Evolutionary conservation across 2,113 vertebrate genomes (phyloP), one percentile per base, ranked within the genome.

Genomic region (Carassius auratus): DNA sequence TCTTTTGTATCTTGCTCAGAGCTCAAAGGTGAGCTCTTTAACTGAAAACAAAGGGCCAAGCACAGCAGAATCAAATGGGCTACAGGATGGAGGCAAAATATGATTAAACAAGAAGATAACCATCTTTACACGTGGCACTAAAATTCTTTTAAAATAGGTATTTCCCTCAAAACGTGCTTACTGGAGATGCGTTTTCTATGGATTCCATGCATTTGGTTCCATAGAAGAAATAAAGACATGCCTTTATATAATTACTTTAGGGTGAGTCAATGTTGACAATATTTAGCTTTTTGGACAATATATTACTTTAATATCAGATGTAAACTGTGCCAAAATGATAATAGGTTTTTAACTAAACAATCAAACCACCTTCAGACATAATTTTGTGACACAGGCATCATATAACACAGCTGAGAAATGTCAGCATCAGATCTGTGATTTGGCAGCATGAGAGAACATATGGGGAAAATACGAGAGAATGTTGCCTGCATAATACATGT

Each of bases 1-100:
- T 87, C 89, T 89, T 91, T 91, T 91, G 88, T 90, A 88, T 55
- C 73, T 45, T 59, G 19, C 5, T 62, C 50, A 73, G 76, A 78
- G 62, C 14, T 45, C 48, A 68, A 26, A 76, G 50, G 64, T 15
- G 21, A 42, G 14, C 59, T 33, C 15, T 3, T 69, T 69, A 69
- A 69, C 66, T 36, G 30, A 12, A 48, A 45, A 45, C 26, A 45
- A 45, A 45, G 42, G 42, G 42, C 38, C 38, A 42, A 42, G 7
- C 15, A 71, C 36, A 21, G 17, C 19, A 71, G 19, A n/a, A 42
- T n/a, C 36, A 71, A 71, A 5, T 71, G 66, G 8, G 66, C 66
- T 14, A 14, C 23, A 19, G 33, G 8, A 19, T 8, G 36, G 68
- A 42, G n/a, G 23, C 55, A 62, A 68, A 84, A 26, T 8, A 61